phyloP scores from a whole-genome alignment of 2,797 vertebrate genomes.

The Rhyacichthys aspro region DNA sequence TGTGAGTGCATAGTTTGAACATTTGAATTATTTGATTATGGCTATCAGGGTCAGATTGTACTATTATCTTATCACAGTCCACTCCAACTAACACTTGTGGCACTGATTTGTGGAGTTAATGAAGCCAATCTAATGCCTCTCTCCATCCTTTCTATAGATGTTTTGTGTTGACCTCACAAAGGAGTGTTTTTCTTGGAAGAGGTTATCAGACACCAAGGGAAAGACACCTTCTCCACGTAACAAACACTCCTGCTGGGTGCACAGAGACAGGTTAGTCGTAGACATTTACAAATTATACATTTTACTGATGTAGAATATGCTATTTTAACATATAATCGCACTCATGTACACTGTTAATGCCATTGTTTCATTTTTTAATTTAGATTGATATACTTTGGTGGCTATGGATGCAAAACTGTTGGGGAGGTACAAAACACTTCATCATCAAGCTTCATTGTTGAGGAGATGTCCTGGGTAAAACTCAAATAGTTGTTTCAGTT shows the following conservation, averaged over 20 bases:
- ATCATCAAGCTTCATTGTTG: constrained; percentile 83
- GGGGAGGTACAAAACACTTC: constrained; percentile 80
- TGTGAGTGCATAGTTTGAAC: too few species aligned
- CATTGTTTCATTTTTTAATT: not conserved
- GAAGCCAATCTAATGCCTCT: constrained; percentile 4
- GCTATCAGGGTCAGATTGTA: too few species aligned
- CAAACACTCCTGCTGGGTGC: constrained; percentile 95
- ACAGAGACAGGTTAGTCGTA: constrained; percentile 77
- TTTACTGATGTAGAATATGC: too few species aligned
- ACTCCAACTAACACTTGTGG: too few species aligned
- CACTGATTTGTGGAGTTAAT: not conserved
- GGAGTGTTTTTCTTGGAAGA: constrained; percentile 83
- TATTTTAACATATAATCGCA: too few species aligned
- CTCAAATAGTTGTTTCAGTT: too few species aligned
- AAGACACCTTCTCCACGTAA: constrained; percentile 89
- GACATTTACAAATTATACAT: too few species aligned
- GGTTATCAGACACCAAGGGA: constrained; percentile 81
- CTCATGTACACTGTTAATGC: too few species aligned
- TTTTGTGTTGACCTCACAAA: constrained; percentile 87
- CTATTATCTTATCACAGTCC: too few species aligned
- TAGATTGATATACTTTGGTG: constrained; percentile 95
- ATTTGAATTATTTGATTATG: too few species aligned
- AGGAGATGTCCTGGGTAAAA: constrained; percentile 91
- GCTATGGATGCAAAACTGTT: constrained; percentile 91
- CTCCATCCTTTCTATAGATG: constrained; percentile 78